These are phyloP conservation scores for Harpagifer antarcticus DNA, from an alignment of 2,797 vertebrate genomes.

Conservation along the genomic window DNA sequence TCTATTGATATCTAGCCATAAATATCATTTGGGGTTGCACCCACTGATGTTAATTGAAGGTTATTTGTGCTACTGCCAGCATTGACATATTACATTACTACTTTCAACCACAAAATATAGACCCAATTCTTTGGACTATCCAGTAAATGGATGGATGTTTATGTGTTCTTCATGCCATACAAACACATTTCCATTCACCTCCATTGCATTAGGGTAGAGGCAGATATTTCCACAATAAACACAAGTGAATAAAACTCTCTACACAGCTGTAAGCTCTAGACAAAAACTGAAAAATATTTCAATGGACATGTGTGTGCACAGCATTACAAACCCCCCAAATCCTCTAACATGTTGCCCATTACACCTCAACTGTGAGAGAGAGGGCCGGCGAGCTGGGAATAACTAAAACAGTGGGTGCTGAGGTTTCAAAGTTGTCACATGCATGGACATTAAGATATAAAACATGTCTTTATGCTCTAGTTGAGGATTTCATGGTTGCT, in stretches of 20 bases:
- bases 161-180: neutral
- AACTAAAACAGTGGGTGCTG: conserved; percentile 62
- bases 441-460: conserved; percentile 81
- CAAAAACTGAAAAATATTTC: neutral
- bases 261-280: neutral
- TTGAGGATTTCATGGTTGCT: conserved; percentile 81
- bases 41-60: neutral
- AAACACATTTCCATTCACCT: neutral
- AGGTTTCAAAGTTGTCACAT: conserved; percentile 79
- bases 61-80: neutral
- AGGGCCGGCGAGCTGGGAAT: conserved; percentile 51
- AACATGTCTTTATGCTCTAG: conserved; percentile 81
- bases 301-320: neutral
- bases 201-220: no score
- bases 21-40: neutral
- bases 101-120: neutral
- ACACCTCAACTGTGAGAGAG: conserved; percentile 30
- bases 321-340: neutral
- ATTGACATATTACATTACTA: neutral
- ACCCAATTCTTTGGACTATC: neutral
- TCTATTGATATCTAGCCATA: neutral
- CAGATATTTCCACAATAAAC: neutral
- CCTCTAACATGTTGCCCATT: conserved; percentile 26
- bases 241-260: neutral
- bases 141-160: neutral